Base-by-base conservation (phyloP, 1,140 invertebrate genomes). In the Bombus picipes region DNA sequence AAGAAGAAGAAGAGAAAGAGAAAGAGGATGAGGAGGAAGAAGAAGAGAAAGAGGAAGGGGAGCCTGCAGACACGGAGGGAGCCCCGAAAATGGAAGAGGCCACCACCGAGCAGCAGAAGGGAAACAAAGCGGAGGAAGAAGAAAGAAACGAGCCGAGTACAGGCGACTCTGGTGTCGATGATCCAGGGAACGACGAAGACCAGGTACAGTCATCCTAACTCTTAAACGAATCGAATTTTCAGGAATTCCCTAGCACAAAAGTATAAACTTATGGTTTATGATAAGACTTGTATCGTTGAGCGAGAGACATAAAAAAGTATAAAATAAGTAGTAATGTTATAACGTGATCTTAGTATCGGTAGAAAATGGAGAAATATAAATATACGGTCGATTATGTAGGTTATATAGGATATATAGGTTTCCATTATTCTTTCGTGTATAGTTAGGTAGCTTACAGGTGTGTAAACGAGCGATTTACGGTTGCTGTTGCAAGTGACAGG, bases 111-210 rank as follows among this genome's bases (percentile, higher is more conserved):
- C 41, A 73, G 8, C 74, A 87, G 28, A 74, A 87, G 62, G 81
- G 87, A 9, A 79, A 34, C 12, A 75, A 37, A 3, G 37, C 70
- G 59, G 89, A 91, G 12, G 83, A 92, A 0, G 93, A 94, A 53
- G 93, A 94, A 32, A 91, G 92, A 83, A 92, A 89, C 37, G 92
- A 92, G 34, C 88, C 91, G 12, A 94, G 92, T 39, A 94, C 92
- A 8, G 93, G 92, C 5, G 93, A 94, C 70, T 95, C 94, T 37
- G 94, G 92, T 15, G 91, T 94, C 25, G 94, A 92, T 72, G 92
- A 94, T 77, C 88, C 89, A 25, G 70, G 83, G 59, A 92, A 93
- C 89, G 93, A 93, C 39, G 94, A 95, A 74, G 93, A 94, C 84
- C 93, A 95, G 92, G 94, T 95, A 92, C 84, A 71, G 72, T 81